Evolutionary conservation across 1,140 invertebrate species (phyloP), one percentile per base, ranked within the genome.

Genomic region (Neodiprion lecontei): DNA sequence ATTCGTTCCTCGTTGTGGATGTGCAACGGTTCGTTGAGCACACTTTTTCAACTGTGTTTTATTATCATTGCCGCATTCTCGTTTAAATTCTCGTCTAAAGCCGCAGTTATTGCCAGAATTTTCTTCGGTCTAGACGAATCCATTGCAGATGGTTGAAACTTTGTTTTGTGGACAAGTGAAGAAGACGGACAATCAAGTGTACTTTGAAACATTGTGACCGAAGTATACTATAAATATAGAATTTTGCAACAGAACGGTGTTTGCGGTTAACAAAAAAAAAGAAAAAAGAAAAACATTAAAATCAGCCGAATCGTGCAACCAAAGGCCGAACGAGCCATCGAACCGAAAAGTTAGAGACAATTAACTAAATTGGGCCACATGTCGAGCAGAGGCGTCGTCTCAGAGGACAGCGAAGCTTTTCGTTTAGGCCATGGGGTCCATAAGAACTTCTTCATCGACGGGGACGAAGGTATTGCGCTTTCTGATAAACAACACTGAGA

Each of bases 331-430:
- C 17, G 17, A 21, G 17, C 4, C n/a, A 61, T 12, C 9, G 11
- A 61, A 61, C n/a, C 11, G 53, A 17, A 61, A 61, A 61, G n/a
- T 61, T 17, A 17, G 53, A 9, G 9, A 61, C 53, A 61, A 61
- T 61, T 61, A 17, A 14, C 53, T 14, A 17, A 61, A 12, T 61
- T 17, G 0, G 7, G 53, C 53, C 53, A 78, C 72, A 88, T 88
- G 87, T 88, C 87, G 47, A 88, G 84, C 74, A 81, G 87, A 77
- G 87, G 87, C n/a, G 81, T 88, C 1, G 81, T 77, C n/a, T 80
- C 82, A 65, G 77, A 12, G 71, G 78, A 75, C 78, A 85, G 66
- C 69, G 79, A 83, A 28, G 75, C 77, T 12, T 87, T 81, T 71
- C 74, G 53, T 9, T 14, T 81, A 9, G 78, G 76, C 69, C 77